phyloP scores from a whole-genome alignment of 2,888 invertebrate species.

The Melanargia galathea region DNA sequence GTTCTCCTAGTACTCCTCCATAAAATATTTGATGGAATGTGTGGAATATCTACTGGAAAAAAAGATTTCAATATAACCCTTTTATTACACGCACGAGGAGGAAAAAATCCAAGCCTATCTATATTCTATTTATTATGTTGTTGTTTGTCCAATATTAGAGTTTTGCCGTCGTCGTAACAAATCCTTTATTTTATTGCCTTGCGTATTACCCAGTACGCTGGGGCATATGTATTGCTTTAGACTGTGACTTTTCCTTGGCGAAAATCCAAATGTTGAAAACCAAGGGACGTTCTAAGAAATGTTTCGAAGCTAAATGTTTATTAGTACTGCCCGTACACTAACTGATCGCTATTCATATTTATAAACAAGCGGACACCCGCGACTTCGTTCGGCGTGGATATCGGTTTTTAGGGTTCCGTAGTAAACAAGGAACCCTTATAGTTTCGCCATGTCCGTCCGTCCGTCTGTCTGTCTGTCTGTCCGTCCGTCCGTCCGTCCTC shows the following conservation, averaged over 20 bases:
- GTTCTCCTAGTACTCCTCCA: too few relatives aligned
- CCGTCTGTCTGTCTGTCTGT: too few relatives aligned
- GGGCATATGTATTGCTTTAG: neutral
- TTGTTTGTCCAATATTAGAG: conserved; percentile 14
- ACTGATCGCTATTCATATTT: too few relatives aligned
- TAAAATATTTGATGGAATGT: too few relatives aligned
- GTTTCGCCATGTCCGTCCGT: too few relatives aligned
- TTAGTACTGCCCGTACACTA: too few relatives aligned
- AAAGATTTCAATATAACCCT: neutral
- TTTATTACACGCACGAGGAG: too few relatives aligned
- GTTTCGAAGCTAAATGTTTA: neutral
- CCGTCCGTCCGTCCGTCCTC: too few relatives aligned
- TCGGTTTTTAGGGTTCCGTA: too few relatives aligned
- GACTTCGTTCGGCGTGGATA: too few relatives aligned
- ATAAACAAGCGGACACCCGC: too few relatives aligned
- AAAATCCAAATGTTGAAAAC: conserved; percentile 10
- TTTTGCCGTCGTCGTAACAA: conserved; percentile 8
- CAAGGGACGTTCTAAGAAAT: neutral
- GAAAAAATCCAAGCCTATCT: conserved; percentile 7
- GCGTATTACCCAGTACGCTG: neutral
- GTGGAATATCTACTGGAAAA: neutral
- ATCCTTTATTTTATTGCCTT: conserved; percentile 16
- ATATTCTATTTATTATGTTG: conserved; percentile 15
- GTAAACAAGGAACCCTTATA: too few relatives aligned
- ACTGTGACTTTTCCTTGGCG: neutral